These are phyloP conservation scores for Thryonomys swinderianus DNA, from an alignment of 2,113 vertebrate species.

Conservation along the genomic window DNA sequence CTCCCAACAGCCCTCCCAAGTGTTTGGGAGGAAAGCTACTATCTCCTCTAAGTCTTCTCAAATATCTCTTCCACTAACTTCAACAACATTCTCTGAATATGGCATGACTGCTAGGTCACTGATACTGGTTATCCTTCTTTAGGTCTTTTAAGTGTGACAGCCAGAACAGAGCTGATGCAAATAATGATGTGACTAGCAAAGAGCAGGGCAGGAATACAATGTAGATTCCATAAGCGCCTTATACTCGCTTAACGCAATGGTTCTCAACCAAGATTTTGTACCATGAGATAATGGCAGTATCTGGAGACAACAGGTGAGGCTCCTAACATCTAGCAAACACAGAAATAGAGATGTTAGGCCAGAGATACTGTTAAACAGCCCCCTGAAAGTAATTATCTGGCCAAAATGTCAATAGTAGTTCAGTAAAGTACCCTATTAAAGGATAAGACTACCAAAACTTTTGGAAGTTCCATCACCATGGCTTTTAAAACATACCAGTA, in stretches of 20 bases:
- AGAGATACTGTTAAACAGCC: background rate
- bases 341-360: background rate
- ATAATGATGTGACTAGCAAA: background rate
- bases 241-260: background rate
- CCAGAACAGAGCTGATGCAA: background rate
- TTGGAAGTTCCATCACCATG: background rate
- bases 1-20: background rate
- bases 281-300: background rate
- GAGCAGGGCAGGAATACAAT: background rate
- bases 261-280: background rate
- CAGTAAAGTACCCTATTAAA: background rate
- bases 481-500: background rate
- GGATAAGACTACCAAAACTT: constrained; percentile 4
- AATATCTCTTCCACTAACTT: constrained; percentile 7
- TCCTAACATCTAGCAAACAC: background rate
- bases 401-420: background rate
- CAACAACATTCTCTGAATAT: background rate
- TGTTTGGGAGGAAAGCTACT: background rate
- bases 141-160: background rate
- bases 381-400: background rate
- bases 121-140: background rate
- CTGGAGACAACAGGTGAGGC: background rate
- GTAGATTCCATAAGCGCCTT: background rate
- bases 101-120: background rate
- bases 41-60: background rate